Conservation (phyloP, 2,797 vertebrate genomes). For the Dallia pectoralis region DNA sequence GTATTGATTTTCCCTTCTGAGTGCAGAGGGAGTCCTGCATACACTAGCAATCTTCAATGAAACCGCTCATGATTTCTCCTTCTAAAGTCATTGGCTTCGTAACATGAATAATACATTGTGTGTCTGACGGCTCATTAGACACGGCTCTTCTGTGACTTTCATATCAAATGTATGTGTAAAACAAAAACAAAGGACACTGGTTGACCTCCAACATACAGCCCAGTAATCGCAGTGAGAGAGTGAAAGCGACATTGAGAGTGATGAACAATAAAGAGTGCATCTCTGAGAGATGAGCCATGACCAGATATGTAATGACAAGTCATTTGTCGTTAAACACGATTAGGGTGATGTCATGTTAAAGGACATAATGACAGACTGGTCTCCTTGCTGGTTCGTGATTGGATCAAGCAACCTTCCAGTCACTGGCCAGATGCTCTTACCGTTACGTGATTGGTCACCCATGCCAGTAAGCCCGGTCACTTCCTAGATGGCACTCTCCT, state of each 20-base stretch:
- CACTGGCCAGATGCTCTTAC: no score
- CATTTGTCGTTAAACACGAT: slow-evolving; percentile 61
- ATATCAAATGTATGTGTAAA: slow-evolving; percentile 17
- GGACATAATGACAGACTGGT: no score
- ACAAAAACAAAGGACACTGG: slow-evolving; percentile 4
- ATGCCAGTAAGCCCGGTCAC: slow-evolving; percentile 3
- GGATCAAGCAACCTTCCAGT: no score
- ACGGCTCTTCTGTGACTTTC: slow-evolving; percentile 13
- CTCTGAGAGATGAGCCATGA: slow-evolving; percentile 64
- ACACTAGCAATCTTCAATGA: slow-evolving; percentile 54
- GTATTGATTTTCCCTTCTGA: slow-evolving; percentile 51
- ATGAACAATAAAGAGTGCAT: slow-evolving; percentile 37
- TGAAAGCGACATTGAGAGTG: slow-evolving; percentile 7
- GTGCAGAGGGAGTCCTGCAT: slow-evolving; percentile 42
- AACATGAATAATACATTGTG: slow-evolving; percentile 64
- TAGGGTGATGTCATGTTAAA: no score
- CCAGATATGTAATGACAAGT: slow-evolving; percentile 66
- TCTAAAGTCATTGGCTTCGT: slow-evolving; percentile 61
- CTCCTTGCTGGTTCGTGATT: no score
- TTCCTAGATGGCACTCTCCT: slow-evolving; percentile 5
- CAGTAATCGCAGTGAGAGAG: slow-evolving; percentile 35
- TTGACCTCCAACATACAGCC: slow-evolving; percentile 33
- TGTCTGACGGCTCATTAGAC: slow-evolving; percentile 21
- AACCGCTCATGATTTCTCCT: slow-evolving; percentile 54
- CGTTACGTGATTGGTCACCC: neutral